These are phyloP conservation scores for Takifugu flavidus DNA, from an alignment of 2,113 vertebrate species.

Conservation along the genomic window DNA sequence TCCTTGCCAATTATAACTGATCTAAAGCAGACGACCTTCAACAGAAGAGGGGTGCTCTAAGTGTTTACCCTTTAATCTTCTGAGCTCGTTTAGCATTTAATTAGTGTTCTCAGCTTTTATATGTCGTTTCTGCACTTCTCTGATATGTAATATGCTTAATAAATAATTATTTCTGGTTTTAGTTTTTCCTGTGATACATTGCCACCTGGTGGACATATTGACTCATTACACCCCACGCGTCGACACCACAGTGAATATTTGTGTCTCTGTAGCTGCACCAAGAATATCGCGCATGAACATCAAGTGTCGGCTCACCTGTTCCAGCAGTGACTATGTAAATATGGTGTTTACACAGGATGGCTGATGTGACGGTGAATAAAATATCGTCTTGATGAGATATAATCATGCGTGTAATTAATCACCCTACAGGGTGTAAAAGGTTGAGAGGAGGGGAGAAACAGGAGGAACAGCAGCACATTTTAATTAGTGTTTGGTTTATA, in stretches of 20 bases:
- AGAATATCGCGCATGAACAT: too few species aligned
- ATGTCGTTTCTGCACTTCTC: too few species aligned
- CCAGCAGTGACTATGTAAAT: slow-evolving; percentile 1
- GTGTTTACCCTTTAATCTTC: too few species aligned
- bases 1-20: too few species aligned
- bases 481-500: not conserved
- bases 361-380: not conserved
- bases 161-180: too few species aligned
- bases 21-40: too few species aligned
- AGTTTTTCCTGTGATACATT: slow-evolving; percentile 18
- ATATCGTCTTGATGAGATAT: not conserved
- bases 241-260: too few species aligned
- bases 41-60: too few species aligned
- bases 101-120: too few species aligned
- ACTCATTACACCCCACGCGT: slow-evolving; percentile 16
- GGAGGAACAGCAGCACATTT: not conserved
- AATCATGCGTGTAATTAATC: not conserved
- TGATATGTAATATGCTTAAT: too few species aligned
- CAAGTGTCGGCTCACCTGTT: not conserved
- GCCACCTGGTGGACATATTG: slow-evolving; percentile 23
- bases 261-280: too few species aligned
- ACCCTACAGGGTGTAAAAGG: not conserved
- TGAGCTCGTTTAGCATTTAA: too few species aligned
- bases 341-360: not conserved
- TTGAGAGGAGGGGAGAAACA: not conserved